Evolutionary conservation across 2,888 invertebrate genomes (phyloP).

Genomic region (Parnassius smintheus): DNA sequence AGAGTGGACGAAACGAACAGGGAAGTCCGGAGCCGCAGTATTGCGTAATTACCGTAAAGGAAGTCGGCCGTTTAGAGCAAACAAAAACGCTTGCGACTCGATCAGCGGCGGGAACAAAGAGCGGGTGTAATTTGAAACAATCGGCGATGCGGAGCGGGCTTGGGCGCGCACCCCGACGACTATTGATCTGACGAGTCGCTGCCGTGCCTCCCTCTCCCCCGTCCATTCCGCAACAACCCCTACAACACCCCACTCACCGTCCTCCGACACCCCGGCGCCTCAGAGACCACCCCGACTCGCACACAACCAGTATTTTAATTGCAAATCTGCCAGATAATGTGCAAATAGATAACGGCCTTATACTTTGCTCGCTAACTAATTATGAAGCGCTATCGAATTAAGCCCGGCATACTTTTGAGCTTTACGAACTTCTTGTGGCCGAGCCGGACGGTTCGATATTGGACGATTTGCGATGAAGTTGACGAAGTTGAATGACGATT

Average conservation of each 20-base stretch:
- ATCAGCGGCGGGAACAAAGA: conserved; percentile 78
- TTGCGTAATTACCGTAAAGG: conserved; percentile 78
- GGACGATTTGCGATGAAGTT: background rate
- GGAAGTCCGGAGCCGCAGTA: conserved; percentile 64
- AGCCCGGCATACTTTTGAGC: conserved; percentile 41
- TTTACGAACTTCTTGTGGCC: conserved; percentile 21
- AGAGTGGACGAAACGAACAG: conserved; percentile 45
- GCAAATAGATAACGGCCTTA: conserved; percentile 80
- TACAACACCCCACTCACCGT: conserved; percentile 37
- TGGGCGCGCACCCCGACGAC: conserved; percentile 75
- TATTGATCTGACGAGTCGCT: conserved; percentile 74
- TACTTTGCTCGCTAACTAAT: conserved; percentile 74
- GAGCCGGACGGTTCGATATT: background rate
- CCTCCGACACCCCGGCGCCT: conserved; percentile 41
- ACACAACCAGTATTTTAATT: conserved; percentile 78
- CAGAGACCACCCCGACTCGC: conserved; percentile 34
- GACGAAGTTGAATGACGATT: too few species aligned
- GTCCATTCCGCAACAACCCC: conserved; percentile 37
- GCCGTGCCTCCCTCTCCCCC: conserved; percentile 41
- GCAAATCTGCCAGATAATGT: conserved; percentile 81
- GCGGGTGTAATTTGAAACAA: conserved; percentile 79
- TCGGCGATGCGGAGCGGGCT: conserved; percentile 72
- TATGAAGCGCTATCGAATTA: conserved; percentile 67
- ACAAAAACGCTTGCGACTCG: conserved; percentile 76
- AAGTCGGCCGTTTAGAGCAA: conserved; percentile 74